Evolutionary conservation across 2,113 vertebrate species (phyloP), one percentile per base, ranked within the genome.

Genomic region (Neopipo cinnamomea): DNA sequence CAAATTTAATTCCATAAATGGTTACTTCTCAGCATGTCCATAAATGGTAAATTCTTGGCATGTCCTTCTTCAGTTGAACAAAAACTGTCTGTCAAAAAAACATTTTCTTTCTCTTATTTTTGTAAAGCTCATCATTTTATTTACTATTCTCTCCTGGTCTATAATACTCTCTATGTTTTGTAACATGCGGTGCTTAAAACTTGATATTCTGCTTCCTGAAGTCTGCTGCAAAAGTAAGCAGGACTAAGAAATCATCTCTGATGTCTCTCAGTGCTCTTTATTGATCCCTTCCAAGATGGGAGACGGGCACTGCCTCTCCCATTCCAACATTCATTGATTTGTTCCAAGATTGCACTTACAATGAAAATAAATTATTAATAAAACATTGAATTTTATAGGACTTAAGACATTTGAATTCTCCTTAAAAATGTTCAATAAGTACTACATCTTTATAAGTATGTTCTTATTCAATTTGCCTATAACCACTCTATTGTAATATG

Each of bases 21-120:
- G 12, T 21, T 71, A 71, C n/a, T 78, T 68, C 3, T 71, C 33
- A 89, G 5, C 14, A 24, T 31, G 31, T 82, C 15, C 21, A 9
- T 52, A 50, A 65, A 37, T 24, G 2, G 5, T 55, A 59, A 76
- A 35, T 61, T 87, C 6, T 72, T 20, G 75, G 5, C 11, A 59
- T 15, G 14, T 37, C 33, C 8, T 53, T 73, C 39, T 28, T 88
- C 56, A 46, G 12, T 2, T 58, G 61, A 81, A 46, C 5, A 71
- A 76, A 93, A 42, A 3, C 18, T 3, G 0, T 27, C 8, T 1
- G 2, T 52, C 58, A 56, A 22, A 3, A 1, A 17, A 42, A 1
- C 3, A 19, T 76, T 71, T 61, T 55, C 8, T 55, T 87, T 52
- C 37, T 31, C 9, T 78, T 55, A 33, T 37, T 89, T 85, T 68